These are phyloP conservation scores for Cryptomyrus ogoouensis DNA, from an alignment of 2,113 vertebrate genomes.

Conservation along the genomic window DNA sequence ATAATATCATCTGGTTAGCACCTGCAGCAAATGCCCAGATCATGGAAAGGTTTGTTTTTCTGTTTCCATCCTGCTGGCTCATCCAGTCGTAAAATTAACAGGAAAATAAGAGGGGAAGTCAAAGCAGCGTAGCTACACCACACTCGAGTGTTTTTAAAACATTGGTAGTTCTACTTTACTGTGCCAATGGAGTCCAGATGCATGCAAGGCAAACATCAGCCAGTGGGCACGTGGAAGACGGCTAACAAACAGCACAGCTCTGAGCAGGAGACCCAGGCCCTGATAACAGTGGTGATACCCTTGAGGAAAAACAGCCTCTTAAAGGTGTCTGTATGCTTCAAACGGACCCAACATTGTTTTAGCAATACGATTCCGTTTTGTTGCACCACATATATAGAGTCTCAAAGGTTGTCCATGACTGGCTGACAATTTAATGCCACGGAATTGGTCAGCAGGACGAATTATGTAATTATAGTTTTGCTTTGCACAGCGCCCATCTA, in stretches of 20 bases:
- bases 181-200: background rate
- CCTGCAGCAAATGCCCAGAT: background rate
- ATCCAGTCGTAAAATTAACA: background rate
- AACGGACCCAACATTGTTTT: background rate
- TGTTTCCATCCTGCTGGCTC: background rate
- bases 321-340: background rate
- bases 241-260: background rate
- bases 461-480: background rate
- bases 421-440: background rate
- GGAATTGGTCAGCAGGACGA: background rate
- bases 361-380: background rate
- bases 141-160: background rate
- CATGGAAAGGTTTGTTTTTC: background rate
- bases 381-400: background rate
- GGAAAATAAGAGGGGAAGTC: background rate
- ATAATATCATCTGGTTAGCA: background rate
- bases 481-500: background rate
- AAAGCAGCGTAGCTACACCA: background rate
- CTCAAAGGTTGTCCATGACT: background rate
- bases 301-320: background rate
- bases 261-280: background rate
- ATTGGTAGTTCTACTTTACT: background rate
- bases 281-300: background rate
- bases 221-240: background rate
- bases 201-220: background rate